Conservation (phyloP, 2,113 vertebrate genomes). For the Danionella cerebrum region DNA sequence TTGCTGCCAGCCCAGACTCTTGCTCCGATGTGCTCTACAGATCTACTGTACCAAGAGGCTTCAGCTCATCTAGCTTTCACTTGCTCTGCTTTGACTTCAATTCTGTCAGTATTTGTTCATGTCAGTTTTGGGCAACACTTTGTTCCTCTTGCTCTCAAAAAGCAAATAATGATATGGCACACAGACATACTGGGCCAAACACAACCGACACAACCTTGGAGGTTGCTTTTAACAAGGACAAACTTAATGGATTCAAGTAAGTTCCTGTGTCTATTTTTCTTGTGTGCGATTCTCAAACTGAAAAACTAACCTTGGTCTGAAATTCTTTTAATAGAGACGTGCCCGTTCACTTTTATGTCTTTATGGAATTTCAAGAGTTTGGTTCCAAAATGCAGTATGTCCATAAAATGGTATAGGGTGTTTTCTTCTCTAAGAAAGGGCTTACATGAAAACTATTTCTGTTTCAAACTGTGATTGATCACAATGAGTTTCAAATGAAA, state of each 20-base stretch:
- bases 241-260: background rate
- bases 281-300: too few species aligned
- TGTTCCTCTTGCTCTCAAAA: constrained; percentile 17
- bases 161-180: constrained; percentile 10
- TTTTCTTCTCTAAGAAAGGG: too few species aligned
- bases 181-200: constrained; percentile 6
- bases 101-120: background rate
- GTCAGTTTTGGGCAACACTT: constrained; percentile 31
- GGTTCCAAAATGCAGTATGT: too few species aligned
- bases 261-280: background rate
- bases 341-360: too few species aligned
- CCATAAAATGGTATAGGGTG: too few species aligned
- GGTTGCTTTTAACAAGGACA: background rate
- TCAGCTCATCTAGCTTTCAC: background rate
- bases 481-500: too few species aligned
- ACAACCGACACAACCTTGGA: background rate
- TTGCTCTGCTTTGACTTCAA: background rate
- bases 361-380: too few species aligned
- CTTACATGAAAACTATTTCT: too few species aligned
- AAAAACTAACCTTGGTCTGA: too few species aligned
- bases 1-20: too few species aligned
- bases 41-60: background rate
- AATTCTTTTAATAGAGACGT: too few species aligned
- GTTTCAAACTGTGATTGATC: too few species aligned
- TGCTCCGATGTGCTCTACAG: background rate